Base-by-base conservation (phyloP, 2,113 vertebrate species). In the Ophiodon elongatus region DNA sequence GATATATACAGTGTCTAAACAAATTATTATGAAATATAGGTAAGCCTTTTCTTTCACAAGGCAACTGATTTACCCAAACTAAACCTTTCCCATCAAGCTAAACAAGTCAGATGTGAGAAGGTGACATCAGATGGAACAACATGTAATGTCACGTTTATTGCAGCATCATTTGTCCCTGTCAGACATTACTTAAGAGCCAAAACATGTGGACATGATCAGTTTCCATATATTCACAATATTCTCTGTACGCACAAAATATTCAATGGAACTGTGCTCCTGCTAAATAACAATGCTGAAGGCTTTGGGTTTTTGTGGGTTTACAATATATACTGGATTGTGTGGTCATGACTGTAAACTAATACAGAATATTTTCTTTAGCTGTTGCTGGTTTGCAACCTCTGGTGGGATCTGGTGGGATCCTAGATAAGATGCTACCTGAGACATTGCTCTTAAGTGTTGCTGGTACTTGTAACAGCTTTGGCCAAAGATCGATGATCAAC, bases 111-210 rank as follows among this genome's bases (percentile, higher is more conserved):
- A 68, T 33, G 10, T 80, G 27, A 47, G 31, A 62, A 66, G 11
- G 52, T 82, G 56, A 71, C 59, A 66, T 73, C 75, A 77, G 50
- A 57, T 68, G 45, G 27, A 81, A 81, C 54, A 29, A 59, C 1
- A 17, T 56, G 67, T 31, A 71, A 60, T 69, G 73, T 68, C 78
- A 47, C n/a, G 1, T 62, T 67, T 63, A 59, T 80, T 69, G 43
- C 33, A 6, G 25, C 39, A 62, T 72, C 2, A 62, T 70, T 57
- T 71, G 37, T 63, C 50, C 27, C 10, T 8, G 23, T 56, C 9
- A 33, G 29, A 33, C 31, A 21, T 62, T 62, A 62, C 3, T 35
- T 4, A 27, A 57, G 25, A 57, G 25, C n/a, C 29, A 63, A 35
- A 35, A 63, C 60, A 63, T 57, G 29, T 62, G 13, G 29, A 31